Conservation (phyloP, 2,888 invertebrate genomes). For the Lepidochitona cinerea region DNA sequence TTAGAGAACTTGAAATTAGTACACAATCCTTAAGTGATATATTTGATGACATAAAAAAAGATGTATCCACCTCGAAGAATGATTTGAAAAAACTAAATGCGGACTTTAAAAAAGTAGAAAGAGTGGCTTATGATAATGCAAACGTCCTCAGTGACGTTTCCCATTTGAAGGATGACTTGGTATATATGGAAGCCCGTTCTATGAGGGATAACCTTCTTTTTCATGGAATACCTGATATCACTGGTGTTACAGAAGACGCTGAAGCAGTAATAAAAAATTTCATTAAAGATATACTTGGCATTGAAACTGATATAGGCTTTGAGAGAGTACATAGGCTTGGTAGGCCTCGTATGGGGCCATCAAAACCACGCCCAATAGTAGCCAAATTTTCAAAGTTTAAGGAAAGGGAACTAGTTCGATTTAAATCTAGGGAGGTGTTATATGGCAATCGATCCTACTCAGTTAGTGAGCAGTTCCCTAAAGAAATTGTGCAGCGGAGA, state of each 20-base stretch:
- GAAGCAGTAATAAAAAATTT: not conserved
- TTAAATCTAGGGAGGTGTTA: not conserved
- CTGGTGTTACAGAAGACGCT: not conserved
- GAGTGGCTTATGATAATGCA: not conserved
- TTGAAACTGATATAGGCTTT: not conserved
- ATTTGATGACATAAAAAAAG: not conserved
- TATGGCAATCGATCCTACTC: not conserved
- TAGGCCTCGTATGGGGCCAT: not conserved
- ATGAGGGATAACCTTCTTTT: not conserved
- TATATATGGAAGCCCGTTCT: not conserved
- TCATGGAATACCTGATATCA: not conserved
- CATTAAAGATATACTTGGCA: not conserved
- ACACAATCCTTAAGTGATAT: not conserved
- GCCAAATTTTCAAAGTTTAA: not conserved
- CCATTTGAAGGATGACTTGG: no score
- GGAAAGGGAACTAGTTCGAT: not conserved
- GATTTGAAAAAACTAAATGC: not conserved
- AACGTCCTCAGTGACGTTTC: not conserved
- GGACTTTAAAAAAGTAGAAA: not conserved
- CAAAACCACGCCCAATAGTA: not conserved
- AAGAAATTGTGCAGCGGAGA: not conserved
- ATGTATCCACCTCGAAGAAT: not conserved
- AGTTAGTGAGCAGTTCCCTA: not conserved
- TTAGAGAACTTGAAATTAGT: not conserved
- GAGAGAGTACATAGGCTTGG: not conserved